Evolutionary conservation across 2,888 invertebrate genomes (phyloP).

Genomic region (Coelopa pilipes): DNA sequence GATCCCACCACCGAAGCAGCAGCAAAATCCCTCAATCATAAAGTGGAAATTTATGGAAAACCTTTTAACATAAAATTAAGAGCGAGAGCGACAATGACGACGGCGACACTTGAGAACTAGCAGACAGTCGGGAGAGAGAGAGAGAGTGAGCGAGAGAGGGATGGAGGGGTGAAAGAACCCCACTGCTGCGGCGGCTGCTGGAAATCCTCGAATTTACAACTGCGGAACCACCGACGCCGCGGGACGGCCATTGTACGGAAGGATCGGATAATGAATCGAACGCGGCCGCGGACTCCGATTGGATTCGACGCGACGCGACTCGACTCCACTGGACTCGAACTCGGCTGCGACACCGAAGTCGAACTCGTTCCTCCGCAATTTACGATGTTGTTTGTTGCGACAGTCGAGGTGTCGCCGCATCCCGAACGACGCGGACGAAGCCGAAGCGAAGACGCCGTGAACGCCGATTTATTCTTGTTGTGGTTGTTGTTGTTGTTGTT

Average conservation of each 20-base stretch:
- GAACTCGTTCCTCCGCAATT: slow-evolving; percentile 18
- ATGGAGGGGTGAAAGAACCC: not conserved
- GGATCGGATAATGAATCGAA: not conserved
- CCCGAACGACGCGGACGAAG: slow-evolving; percentile 8
- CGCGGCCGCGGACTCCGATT: not conserved
- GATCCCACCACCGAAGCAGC: not conserved
- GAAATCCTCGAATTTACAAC: slow-evolving; percentile 28
- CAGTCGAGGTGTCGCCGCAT: slow-evolving; percentile 22
- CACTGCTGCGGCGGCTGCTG: slow-evolving; percentile 1
- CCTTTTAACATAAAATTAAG: slow-evolving; percentile 23
- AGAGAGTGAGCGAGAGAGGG: too few species aligned
- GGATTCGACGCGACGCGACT: too few species aligned
- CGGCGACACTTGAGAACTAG: too few species aligned
- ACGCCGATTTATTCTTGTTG: not conserved
- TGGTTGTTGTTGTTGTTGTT: not conserved
- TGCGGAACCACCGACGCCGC: not conserved
- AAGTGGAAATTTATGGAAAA: slow-evolving; percentile 28
- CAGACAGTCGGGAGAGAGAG: too few species aligned
- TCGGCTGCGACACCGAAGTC: not conserved
- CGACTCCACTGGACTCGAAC: too few species aligned
- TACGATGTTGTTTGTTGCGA: slow-evolving; percentile 31
- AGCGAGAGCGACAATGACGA: not conserved
- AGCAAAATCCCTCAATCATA: slow-evolving; percentile 20
- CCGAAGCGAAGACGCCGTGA: slow-evolving; percentile 7
- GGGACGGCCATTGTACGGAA: not conserved